These are phyloP conservation scores for Athripsodes cinereus DNA, from an alignment of 2,888 invertebrate genomes.

Conservation along the genomic window DNA sequence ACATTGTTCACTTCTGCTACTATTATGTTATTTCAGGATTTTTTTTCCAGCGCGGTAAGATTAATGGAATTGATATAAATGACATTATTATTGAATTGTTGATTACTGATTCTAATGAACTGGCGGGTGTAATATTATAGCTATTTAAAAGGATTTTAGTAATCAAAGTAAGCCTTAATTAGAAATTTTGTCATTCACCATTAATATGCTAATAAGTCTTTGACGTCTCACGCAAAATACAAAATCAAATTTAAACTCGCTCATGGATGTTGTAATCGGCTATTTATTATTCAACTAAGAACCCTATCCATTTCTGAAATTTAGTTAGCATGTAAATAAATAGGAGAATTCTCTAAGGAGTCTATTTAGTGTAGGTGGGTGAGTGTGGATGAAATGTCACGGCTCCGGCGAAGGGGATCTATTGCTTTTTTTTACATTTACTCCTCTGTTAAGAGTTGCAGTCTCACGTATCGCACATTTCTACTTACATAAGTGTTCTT, in stretches of 20 bases:
- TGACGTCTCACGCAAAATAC: constrained; percentile 16
- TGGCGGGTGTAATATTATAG: background rate
- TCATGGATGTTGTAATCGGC: constrained; percentile 14
- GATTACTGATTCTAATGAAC: no score
- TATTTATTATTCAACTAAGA: constrained; percentile 16
- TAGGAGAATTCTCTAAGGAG: constrained; percentile 7
- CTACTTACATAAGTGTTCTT: no score
- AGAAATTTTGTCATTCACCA: constrained; percentile 10
- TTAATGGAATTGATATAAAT: no score
- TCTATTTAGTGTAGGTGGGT: background rate
- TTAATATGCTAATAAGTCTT: constrained; percentile 19
- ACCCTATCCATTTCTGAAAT: constrained; percentile 19
- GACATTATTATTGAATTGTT: no score
- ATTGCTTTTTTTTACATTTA: background rate
- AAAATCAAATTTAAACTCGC: constrained; percentile 19
- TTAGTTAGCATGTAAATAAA: constrained; percentile 23
- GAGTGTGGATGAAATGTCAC: background rate
- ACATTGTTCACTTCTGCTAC: no score
- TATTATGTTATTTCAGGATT: no score
- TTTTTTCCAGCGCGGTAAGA: no score
- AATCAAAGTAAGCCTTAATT: constrained; percentile 10
- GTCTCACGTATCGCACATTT: background rate
- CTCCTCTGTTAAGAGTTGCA: background rate
- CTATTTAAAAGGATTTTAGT: constrained; percentile 14
- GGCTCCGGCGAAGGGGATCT: no score